phyloP scores from a whole-genome alignment of 2,888 invertebrate genomes.

The Campoplex capitator region DNA sequence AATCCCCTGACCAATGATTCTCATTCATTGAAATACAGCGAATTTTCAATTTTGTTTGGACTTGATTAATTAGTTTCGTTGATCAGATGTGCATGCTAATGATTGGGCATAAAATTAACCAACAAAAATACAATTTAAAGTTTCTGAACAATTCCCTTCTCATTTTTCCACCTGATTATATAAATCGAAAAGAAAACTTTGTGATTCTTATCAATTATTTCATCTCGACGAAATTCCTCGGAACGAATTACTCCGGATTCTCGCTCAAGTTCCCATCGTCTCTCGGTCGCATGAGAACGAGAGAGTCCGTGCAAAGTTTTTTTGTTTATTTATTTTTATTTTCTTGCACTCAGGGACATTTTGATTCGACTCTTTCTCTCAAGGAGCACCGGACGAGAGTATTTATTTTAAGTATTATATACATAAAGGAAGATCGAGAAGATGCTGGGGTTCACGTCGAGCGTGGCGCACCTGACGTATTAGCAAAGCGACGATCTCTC shows the following conservation, averaged over 20 bases:
- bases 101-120: not conserved
- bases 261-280: constrained; percentile 58
- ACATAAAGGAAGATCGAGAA: constrained; percentile 20
- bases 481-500: constrained; percentile 37
- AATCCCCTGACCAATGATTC: too few species aligned
- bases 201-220: not conserved
- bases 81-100: not conserved
- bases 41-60: not conserved
- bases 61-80: not conserved
- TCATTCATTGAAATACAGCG: not conserved
- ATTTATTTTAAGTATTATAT: constrained; percentile 38
- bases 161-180: not conserved
- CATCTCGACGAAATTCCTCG: constrained; percentile 28
- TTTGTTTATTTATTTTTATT: constrained; percentile 11
- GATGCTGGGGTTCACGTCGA: constrained; percentile 35
- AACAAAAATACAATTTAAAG: not conserved
- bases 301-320: not conserved
- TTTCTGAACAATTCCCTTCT: not conserved
- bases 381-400: not conserved
- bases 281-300: constrained; percentile 21
- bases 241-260: constrained; percentile 42
- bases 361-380: not conserved
- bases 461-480: constrained; percentile 51
- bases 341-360: not conserved
- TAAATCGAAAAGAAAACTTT: not conserved